These are phyloP conservation scores for Crypturellus tataupa DNA, from an alignment of 2,797 vertebrate genomes.

Conservation along the genomic window DNA sequence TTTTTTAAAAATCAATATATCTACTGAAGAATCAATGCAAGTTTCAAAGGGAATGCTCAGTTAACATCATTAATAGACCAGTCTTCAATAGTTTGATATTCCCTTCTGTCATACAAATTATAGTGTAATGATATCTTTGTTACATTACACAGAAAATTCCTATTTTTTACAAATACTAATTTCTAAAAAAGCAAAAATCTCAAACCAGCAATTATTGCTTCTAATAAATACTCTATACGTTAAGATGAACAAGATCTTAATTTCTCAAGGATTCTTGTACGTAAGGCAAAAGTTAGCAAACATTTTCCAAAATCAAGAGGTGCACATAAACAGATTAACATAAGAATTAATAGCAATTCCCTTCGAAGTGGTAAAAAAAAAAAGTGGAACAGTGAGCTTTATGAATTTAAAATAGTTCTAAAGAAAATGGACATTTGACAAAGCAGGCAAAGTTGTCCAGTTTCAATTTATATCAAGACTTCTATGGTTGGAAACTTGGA, in stretches of 20 bases:
- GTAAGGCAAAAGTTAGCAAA: neutral
- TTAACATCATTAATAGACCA: neutral
- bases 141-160: neutral
- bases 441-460: neutral
- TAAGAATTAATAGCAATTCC: neutral
- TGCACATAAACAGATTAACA: neutral
- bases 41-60: constrained; percentile 3
- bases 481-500: neutral
- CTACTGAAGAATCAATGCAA: neutral
- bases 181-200: neutral
- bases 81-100: neutral
- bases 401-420: neutral
- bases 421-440: neutral
- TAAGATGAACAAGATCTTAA: neutral
- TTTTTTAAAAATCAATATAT: neutral
- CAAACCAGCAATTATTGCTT: neutral
- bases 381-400: neutral
- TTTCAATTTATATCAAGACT: neutral
- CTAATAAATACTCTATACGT: neutral
- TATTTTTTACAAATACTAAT: neutral
- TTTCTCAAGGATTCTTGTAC: neutral
- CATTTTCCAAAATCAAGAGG: neutral
- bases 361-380: neutral
- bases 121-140: neutral
- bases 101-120: neutral